phyloP scores from a whole-genome alignment of 2,797 vertebrate genomes.

The Xenentodon cancila region DNA sequence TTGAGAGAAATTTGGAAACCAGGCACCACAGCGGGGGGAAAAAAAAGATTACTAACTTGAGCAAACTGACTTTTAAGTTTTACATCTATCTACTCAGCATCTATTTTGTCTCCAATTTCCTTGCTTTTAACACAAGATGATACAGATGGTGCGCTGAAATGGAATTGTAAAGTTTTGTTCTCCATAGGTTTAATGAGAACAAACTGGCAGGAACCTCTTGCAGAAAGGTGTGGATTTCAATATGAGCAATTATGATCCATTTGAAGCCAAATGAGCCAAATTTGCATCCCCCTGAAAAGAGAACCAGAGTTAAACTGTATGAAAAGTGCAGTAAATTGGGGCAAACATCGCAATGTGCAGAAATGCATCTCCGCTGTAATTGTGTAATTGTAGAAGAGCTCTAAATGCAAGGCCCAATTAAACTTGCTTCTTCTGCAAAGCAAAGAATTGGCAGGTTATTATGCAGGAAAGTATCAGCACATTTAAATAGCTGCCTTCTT shows the following conservation, averaged over 20 bases:
- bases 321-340: constrained; percentile 89
- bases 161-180: constrained; percentile 80
- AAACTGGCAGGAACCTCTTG: constrained; percentile 87
- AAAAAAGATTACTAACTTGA: constrained; percentile 40
- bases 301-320: constrained; percentile 84
- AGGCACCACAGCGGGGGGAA: constrained; percentile 12
- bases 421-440: constrained; percentile 87
- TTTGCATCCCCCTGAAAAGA: constrained; percentile 87
- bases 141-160: constrained; percentile 84
- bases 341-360: constrained; percentile 85
- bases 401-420: constrained; percentile 88
- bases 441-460: constrained; percentile 85
- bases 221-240: constrained; percentile 88
- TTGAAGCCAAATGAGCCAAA: constrained; percentile 86
- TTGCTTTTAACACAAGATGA: constrained; percentile 83
- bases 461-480: constrained; percentile 82
- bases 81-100: constrained; percentile 65
- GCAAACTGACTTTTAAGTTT: constrained; percentile 69
- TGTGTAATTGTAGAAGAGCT: constrained; percentile 88
- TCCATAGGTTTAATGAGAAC: constrained; percentile 83
- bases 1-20: constrained; percentile 60
- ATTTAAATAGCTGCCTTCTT: constrained; percentile 83
- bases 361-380: constrained; percentile 88
- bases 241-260: constrained; percentile 88
- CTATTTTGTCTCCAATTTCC: constrained; percentile 81